phyloP scores from a whole-genome alignment of 2,888 invertebrate species.

The Chrysolina americana region DNA sequence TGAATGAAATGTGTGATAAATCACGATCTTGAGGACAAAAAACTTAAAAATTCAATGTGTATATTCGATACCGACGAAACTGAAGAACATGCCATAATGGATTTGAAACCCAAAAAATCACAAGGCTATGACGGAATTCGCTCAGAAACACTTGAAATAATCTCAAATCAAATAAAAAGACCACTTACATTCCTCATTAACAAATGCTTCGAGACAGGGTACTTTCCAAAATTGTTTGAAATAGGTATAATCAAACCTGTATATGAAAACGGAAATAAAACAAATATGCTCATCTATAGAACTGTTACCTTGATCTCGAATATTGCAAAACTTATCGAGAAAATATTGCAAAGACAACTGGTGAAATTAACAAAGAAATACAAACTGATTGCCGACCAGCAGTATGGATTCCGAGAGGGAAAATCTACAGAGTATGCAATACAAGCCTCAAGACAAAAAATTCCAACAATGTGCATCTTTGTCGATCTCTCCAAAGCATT shows the following conservation, averaged over 20 bases:
- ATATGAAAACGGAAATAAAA: slow-evolving; percentile 22
- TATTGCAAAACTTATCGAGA: too few relatives aligned
- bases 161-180: slow-evolving; percentile 6
- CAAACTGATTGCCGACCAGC: too few relatives aligned
- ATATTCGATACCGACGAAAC: slow-evolving; percentile 9
- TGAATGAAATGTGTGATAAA: slow-evolving; percentile 19
- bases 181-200: too few relatives aligned
- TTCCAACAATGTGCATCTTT: slow-evolving; percentile 20
- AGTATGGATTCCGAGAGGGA: too few relatives aligned
- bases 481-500: slow-evolving; percentile 19
- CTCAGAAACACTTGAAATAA: slow-evolving; percentile 9
- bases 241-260: slow-evolving; percentile 15
- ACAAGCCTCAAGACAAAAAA: too few relatives aligned
- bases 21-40: not conserved
- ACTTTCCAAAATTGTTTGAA: not conserved
- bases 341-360: too few relatives aligned
- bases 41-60: slow-evolving; percentile 18
- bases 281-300: slow-evolving; percentile 15
- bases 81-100: slow-evolving; percentile 21
- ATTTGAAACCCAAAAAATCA: slow-evolving; percentile 21
- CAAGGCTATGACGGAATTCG: slow-evolving; percentile 11
- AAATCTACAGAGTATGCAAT: too few relatives aligned
- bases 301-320: too few relatives aligned
- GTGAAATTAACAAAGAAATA: too few relatives aligned
- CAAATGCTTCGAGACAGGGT: slow-evolving; percentile 19